Base-by-base conservation (phyloP, 30 jellyfish, hydroid and myxozoan species). In the Nemopilema nomurai region DNA sequence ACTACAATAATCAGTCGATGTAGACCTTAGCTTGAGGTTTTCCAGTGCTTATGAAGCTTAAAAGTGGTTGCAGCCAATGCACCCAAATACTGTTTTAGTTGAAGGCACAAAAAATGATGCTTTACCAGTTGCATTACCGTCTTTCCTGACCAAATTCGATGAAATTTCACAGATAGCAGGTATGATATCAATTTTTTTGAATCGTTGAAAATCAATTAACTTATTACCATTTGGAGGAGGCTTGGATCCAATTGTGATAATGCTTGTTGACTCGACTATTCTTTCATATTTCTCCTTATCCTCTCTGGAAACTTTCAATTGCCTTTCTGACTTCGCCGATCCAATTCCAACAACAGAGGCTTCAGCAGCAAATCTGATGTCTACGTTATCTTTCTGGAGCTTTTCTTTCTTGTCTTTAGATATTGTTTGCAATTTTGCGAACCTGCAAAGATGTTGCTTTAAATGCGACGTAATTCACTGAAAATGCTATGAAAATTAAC, bases 151-250 rank as follows among this genome's bases (percentile, higher is more conserved):
- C n/a, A n/a, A n/a, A n/a, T n/a, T n/a, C n/a, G n/a, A n/a, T n/a
- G n/a, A n/a, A n/a, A n/a, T n/a, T n/a, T n/a, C n/a, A n/a, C n/a
- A n/a, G n/a, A n/a, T n/a, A n/a, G n/a, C n/a, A n/a, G n/a, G n/a
- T n/a, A n/a, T n/a, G n/a, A n/a, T n/a, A n/a, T n/a, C n/a, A n/a
- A n/a, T n/a, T n/a, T n/a, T n/a, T n/a, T n/a, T n/a, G n/a, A n/a
- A n/a, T n/a, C n/a, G n/a, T 4, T 70, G 18, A 19, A 28, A 27
- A 8, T 72, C 4, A 22, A 41, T 20, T 29, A 28, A 28, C 6
- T 1, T 6, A 29, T 50, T 50, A 82, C 91, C 91, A 57, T 67
- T 74, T 21, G 77, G 28, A 22, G 85, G 91, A 21, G 91, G 91
- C 69, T 82, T 82, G 26, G 85, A 67, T 50, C 91, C 91, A 33